Percentiles rank a stretch among this genome's conserved stretches.
Evolutionary conservation across 2,113 vertebrate species (phyloP).

Genomic region (Paraplagusia blochii): DNA sequence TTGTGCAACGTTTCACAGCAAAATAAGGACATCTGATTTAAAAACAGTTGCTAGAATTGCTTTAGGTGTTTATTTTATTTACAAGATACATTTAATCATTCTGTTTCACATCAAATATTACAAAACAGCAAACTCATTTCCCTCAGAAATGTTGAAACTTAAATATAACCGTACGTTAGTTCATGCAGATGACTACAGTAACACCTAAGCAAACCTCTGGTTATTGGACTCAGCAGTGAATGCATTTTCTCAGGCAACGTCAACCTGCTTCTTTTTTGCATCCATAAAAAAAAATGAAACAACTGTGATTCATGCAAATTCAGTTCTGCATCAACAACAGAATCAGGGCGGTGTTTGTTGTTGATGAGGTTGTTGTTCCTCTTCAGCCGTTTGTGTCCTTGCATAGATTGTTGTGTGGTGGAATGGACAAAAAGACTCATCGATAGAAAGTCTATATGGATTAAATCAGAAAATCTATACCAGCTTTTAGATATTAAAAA

Average conservation of each 20-base stretch:
- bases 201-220: constrained; percentile 38
- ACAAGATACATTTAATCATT: too few species aligned
- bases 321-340: constrained; percentile 48
- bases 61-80: too few species aligned
- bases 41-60: too few species aligned
- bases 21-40: too few species aligned
- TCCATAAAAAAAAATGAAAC: constrained; percentile 34
- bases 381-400: constrained; percentile 58
- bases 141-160: too few species aligned
- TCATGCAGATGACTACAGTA: constrained; percentile 51
- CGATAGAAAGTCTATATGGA: constrained; percentile 23
- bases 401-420: constrained; percentile 74
- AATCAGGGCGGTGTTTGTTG: constrained; percentile 20
- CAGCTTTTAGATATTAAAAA: constrained; percentile 83
- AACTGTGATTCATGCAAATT: constrained; percentile 69
- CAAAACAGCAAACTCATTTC: too few species aligned
- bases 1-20: too few species aligned
- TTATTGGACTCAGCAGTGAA: constrained; percentile 15
- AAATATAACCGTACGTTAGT: neutral
- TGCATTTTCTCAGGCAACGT: neutral
- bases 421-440: constrained; percentile 49
- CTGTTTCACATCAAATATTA: too few species aligned
- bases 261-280: neutral
- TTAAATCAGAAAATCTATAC: constrained; percentile 2
- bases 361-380: constrained; percentile 2